phyloP scores from a whole-genome alignment of 2,113 vertebrate species.

The Cinclus mexicanus region DNA sequence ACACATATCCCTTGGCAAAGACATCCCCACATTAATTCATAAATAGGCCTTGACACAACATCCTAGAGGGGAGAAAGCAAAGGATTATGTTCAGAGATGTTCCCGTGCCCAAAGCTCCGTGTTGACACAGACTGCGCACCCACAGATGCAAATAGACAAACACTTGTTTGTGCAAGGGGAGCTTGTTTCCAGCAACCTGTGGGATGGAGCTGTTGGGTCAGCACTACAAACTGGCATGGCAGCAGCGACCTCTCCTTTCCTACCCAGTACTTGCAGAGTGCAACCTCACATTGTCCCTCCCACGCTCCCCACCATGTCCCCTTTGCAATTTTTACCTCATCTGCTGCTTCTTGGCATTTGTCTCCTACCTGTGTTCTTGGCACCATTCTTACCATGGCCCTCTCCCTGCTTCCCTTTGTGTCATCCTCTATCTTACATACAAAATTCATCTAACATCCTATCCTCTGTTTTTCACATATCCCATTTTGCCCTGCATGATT shows the following conservation, averaged over 20 bases:
- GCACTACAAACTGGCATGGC: not conserved
- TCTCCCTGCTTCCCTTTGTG: not conserved
- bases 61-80: not conserved
- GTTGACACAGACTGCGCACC: not conserved
- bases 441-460: not conserved
- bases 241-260: not conserved
- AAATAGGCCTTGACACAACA: not conserved
- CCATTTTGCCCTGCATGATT: not conserved
- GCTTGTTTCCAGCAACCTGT: not conserved
- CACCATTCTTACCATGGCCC: not conserved
- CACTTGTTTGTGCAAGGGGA: not conserved
- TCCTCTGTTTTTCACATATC: fast-evolving
- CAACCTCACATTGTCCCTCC: not conserved
- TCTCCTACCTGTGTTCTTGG: not conserved
- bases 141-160: not conserved
- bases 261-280: not conserved
- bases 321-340: not conserved
- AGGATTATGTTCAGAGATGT: not conserved
- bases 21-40: not conserved
- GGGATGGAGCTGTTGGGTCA: not conserved
- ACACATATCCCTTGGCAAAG: not conserved
- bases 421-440: not conserved
- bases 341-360: not conserved
- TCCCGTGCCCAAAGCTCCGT: fast-evolving
- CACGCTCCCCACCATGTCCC: fast-evolving